Evolutionary conservation across 2,888 invertebrate species (phyloP), one percentile per base, ranked within the genome.

Genomic region (Rhopalosiphum nymphaeae): DNA sequence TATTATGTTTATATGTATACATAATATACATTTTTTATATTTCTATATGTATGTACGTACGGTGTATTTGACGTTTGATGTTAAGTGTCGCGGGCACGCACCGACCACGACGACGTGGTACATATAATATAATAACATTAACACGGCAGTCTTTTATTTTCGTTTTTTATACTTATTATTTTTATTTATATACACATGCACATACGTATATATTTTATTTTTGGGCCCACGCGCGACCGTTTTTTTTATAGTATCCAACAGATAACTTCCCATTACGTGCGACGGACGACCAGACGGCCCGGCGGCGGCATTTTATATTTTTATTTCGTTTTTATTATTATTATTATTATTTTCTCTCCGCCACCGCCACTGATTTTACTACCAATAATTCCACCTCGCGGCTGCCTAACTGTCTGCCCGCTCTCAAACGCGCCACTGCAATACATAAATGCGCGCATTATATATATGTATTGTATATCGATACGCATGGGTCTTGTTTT

Each of bases 51-150:
- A n/a, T 1, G 1, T 29, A n/a, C 29, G 10, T 87, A 61, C 84
- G 49, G 84, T 36, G 84, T 93, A 84, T 89, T 61, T 91, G 94
- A 94, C 94, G 90, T 93, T 44, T 87, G 86, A 93, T 86, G 85
- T 89, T 90, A 86, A 93, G 91, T 91, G 94, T 94, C 94, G 94
- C 94, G 86, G 86, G 90, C 94, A 94, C 94, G 94, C 94, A 94
- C 89, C 93, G 61, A 26, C 92, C 49, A 88, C 46, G 53, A 67
- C 88, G 85, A 84, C 46, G n/a, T 36, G 36, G 49, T 36, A 46
- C 49, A 44, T 44, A 29, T 53, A 42, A 29, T 53, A 42, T 84
- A 53, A 49, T 13, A 29, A 21, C n/a, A 67, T 90, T 53, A 91
- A 91, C 57, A n/a, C 56, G 42, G 84, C 85, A 57, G 57, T 85